Conservation (phyloP, 1,140 invertebrate species). For the Scaptomyza graminum region DNA sequence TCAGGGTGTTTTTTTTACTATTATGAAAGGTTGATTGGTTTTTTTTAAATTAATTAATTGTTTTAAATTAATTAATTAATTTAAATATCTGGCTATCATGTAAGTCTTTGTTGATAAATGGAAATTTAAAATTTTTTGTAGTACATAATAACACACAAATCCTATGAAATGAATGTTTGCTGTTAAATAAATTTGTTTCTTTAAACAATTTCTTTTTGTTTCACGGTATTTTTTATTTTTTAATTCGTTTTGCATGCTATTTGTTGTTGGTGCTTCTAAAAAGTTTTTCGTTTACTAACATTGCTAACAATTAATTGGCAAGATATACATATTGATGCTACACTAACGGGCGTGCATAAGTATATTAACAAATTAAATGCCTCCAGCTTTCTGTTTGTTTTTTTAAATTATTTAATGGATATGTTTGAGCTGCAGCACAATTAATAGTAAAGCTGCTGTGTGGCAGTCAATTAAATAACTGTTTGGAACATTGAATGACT, state of each 20-base stretch:
- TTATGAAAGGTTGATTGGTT: background rate
- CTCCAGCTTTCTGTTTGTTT: slow-evolving; percentile 10
- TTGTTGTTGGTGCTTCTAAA: too few relatives aligned
- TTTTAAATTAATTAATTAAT: background rate
- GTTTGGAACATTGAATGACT: slow-evolving; percentile 42
- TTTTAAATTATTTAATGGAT: slow-evolving; percentile 35
- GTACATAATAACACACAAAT: too few relatives aligned
- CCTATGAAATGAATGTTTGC: too few relatives aligned
- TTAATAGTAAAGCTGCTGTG: background rate
- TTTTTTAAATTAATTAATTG: slow-evolving; percentile 1
- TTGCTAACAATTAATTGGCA: slow-evolving; percentile 14
- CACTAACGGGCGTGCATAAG: slow-evolving; percentile 9
- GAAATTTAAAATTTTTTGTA: too few relatives aligned
- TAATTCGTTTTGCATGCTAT: background rate
- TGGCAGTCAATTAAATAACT: slow-evolving; percentile 39
- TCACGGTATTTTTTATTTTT: background rate
- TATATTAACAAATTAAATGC: slow-evolving; percentile 24
- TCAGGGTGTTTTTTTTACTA: background rate
- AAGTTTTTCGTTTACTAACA: background rate
- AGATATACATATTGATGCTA: slow-evolving; percentile 22
- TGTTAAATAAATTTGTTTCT: too few relatives aligned
- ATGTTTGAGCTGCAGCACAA: slow-evolving; percentile 16
- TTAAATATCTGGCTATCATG: too few relatives aligned
- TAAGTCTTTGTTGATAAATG: too few relatives aligned
- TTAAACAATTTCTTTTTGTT: too few relatives aligned